A percentile compares a stretch with the other conserved stretches of the same genome.
Evolutionary conservation across 2,888 invertebrate species (phyloP).

Genomic region (Sepioteuthis lessoniana): DNA sequence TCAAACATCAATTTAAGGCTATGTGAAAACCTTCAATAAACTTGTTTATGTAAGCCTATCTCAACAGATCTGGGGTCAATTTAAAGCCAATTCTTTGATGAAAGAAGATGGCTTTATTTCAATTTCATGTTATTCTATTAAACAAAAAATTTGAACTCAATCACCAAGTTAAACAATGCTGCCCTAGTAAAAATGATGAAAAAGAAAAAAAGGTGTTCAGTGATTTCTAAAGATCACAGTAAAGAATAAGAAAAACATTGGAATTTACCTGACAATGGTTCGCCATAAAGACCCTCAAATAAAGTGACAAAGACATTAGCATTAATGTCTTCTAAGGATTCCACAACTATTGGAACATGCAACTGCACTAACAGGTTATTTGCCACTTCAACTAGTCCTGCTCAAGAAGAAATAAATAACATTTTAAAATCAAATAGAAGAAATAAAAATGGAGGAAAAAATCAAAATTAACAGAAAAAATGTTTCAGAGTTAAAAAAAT

Average conservation of each 20-base stretch:
- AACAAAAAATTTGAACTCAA: too few relatives aligned
- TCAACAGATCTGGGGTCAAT: too few relatives aligned
- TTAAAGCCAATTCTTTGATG: too few relatives aligned
- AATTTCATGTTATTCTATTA: too few relatives aligned
- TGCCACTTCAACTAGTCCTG: constrained; percentile 66
- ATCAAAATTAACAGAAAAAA: neutral
- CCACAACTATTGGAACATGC: constrained; percentile 64
- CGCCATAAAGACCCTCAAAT: constrained; percentile 73
- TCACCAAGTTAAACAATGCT: too few relatives aligned
- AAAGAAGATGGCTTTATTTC: too few relatives aligned
- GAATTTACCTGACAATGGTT: constrained; percentile 67
- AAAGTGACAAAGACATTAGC: constrained; percentile 70
- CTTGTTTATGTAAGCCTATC: too few relatives aligned
- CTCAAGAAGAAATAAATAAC: neutral
- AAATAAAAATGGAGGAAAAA: neutral
- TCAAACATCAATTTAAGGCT: too few relatives aligned
- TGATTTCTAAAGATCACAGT: too few relatives aligned
- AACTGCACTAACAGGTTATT: constrained; percentile 70
- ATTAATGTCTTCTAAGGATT: constrained; percentile 65
- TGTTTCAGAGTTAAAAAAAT: neutral
- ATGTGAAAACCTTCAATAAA: too few relatives aligned
- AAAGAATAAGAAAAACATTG: neutral
- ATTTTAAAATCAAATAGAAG: neutral
- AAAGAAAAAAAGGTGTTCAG: too few relatives aligned
- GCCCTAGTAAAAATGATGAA: too few relatives aligned